Conservation (phyloP, 1,140 invertebrate species). For the Mactra quadrangularis region DNA sequence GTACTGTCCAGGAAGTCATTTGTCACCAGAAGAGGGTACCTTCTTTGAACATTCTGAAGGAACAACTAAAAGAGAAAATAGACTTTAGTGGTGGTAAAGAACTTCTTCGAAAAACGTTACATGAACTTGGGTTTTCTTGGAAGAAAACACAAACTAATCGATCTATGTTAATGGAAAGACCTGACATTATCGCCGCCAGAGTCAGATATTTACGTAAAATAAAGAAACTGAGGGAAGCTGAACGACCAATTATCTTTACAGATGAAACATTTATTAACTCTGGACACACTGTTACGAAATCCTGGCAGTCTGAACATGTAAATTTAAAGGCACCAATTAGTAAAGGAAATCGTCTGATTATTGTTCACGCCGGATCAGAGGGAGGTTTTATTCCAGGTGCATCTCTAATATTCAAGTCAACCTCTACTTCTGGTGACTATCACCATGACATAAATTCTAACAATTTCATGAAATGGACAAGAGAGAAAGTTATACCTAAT, state of each 20-base stretch:
- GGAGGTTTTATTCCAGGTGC: background rate
- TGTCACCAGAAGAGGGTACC: background rate
- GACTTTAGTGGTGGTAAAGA: background rate
- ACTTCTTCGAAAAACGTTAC: background rate
- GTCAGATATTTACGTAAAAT: no score
- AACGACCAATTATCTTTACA: background rate
- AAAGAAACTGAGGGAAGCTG: no score
- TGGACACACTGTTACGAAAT: background rate
- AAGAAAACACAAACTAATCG: background rate
- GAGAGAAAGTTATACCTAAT: slow-evolving; percentile 2
- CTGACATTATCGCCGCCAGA: background rate
- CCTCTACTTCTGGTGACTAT: background rate
- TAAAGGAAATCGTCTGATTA: background rate
- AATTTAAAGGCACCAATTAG: background rate
- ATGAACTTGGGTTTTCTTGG: background rate
- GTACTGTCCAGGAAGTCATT: background rate
- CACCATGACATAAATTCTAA: background rate
- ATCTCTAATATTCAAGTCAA: background rate
- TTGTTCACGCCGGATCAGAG: background rate
- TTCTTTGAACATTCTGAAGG: background rate
- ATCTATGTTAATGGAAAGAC: background rate
- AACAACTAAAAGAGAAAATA: background rate
- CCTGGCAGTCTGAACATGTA: slow-evolving; percentile 5
- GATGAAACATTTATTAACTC: slow-evolving; percentile 22
- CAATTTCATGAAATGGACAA: slow-evolving; percentile 1